These are phyloP conservation scores for Tadarida brasiliensis DNA, from an alignment of 2,797 vertebrate species.

Conservation along the genomic window DNA sequence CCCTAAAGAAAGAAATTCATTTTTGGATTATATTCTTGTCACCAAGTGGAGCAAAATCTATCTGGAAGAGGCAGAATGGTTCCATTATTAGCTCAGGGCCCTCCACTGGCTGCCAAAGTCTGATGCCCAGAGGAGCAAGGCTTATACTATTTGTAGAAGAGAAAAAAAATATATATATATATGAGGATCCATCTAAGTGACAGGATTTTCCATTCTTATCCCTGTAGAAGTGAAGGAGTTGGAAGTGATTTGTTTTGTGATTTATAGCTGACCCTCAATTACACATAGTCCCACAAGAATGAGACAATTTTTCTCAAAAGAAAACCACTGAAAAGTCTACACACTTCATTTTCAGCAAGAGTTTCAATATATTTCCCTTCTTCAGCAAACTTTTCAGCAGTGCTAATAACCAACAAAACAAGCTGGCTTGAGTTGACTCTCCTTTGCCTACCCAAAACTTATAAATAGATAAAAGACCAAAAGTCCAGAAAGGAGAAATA, in stretches of 20 bases:
- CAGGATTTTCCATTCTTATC: conserved; percentile 55
- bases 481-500: conserved; percentile 13
- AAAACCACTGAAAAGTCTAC: conserved; percentile 52
- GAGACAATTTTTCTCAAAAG: neutral
- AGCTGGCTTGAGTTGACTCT: neutral
- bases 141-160: neutral
- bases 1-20: conserved; percentile 66
- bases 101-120: conserved; percentile 74
- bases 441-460: neutral
- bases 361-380: neutral
- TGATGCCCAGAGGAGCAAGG: conserved; percentile 54
- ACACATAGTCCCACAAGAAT: neutral
- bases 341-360: conserved; percentile 24
- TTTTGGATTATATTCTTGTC: conserved; percentile 68
- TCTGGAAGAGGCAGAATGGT: conserved; percentile 64
- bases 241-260: conserved; percentile 51
- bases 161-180: neutral
- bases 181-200: neutral
- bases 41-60: conserved; percentile 59
- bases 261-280: neutral
- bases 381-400: neutral
- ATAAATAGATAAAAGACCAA: neutral
- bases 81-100: conserved; percentile 71
- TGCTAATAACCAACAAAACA: neutral
- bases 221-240: neutral